Evolutionary conservation across 53 echinoderm and acorn worm genomes (phyloP).

Genomic region (Zoroaster sp.): DNA sequence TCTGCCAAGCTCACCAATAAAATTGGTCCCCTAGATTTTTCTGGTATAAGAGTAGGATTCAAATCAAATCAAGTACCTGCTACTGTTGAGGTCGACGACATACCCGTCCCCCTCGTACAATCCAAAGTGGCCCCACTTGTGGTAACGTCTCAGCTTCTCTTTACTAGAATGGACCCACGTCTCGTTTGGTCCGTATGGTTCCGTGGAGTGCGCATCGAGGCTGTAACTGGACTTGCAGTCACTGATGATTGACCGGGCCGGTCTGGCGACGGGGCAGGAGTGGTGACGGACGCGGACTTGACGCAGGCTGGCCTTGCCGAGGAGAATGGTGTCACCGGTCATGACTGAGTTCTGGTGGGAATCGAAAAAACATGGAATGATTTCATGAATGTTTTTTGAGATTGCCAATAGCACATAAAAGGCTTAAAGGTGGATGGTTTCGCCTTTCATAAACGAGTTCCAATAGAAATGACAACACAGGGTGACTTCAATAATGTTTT

Average conservation of each 20-base stretch:
- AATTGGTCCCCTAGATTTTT: too few relatives aligned
- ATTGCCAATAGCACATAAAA: too few relatives aligned
- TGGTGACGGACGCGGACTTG: constrained; percentile 73
- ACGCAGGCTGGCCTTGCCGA: constrained; percentile 76
- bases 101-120: constrained; percentile 86
- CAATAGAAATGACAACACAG: too few relatives aligned
- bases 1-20: too few relatives aligned
- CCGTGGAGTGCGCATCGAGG: constrained; percentile 1
- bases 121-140: constrained; percentile 85
- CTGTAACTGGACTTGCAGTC: constrained; percentile 71
- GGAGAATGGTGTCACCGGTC: constrained; percentile 67
- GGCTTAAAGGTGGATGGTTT: too few relatives aligned
- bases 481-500: too few relatives aligned
- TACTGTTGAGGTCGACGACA: constrained; percentile 71
- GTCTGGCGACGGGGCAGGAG: constrained; percentile 64
- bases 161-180: constrained; percentile 67
- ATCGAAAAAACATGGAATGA: too few relatives aligned
- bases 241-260: constrained; percentile 24
- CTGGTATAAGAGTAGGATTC: too few relatives aligned
- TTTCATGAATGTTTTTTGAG: too few relatives aligned
- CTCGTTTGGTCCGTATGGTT: constrained; percentile 63
- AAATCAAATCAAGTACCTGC: too few relatives aligned
- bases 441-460: too few relatives aligned
- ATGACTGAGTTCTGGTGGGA: constrained; percentile 55
- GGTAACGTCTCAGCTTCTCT: constrained; percentile 63